Evolutionary conservation across 2,113 vertebrate species (phyloP).

Genomic region (Phylloscopus trochiloides): DNA sequence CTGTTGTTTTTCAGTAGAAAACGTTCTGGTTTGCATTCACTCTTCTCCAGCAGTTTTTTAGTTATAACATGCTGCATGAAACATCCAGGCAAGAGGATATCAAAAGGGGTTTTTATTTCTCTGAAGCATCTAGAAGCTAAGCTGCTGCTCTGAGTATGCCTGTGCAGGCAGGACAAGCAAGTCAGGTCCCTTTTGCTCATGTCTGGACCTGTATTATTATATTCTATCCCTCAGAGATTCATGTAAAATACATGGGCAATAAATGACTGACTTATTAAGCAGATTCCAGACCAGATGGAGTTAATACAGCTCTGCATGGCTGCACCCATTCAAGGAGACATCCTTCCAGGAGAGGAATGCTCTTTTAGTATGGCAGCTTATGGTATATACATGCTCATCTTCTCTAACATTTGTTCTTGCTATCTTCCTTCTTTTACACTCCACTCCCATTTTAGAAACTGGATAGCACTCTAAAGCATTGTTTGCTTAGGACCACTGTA

Average conservation of each 20-base stretch:
- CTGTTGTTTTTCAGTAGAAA: not conserved
- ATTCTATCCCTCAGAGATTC: not conserved
- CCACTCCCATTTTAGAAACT: not conserved
- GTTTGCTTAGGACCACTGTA: not conserved
- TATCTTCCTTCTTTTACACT: not conserved
- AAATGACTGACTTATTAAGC: not conserved
- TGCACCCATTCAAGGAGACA: not conserved
- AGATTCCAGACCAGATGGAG: not conserved
- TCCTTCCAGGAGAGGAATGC: not conserved
- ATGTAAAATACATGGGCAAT: not conserved
- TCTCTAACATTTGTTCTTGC: not conserved
- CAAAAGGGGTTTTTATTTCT: not conserved
- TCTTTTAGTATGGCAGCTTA: not conserved
- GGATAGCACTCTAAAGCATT: not conserved
- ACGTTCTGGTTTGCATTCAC: not conserved
- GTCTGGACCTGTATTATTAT: not conserved
- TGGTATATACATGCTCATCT: not conserved
- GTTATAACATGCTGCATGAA: not conserved
- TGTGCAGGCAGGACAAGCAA: not conserved
- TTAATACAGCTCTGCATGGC: not conserved
- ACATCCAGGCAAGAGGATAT: not conserved
- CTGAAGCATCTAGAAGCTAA: not conserved
- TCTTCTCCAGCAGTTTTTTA: not conserved
- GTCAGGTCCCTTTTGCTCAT: not conserved
- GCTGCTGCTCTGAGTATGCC: not conserved